Conservation (phyloP, 2,888 invertebrate species). For the Tetragnatha montana region DNA sequence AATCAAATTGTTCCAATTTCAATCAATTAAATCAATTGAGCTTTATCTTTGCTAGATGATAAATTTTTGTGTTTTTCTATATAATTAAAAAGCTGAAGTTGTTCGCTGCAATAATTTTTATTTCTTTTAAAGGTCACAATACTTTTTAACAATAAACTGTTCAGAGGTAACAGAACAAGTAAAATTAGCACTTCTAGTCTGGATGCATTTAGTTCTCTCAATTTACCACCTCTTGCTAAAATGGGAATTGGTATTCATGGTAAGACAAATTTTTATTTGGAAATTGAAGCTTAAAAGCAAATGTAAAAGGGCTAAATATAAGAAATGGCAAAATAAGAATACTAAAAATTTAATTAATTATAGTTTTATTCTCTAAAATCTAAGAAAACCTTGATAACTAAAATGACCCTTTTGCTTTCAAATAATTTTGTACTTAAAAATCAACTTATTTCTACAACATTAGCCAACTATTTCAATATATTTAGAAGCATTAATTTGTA, state of each 20-base stretch:
- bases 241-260: constrained; percentile 87
- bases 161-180: constrained; percentile 90
- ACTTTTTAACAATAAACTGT: constrained; percentile 90
- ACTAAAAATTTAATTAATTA: not conserved
- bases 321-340: not conserved
- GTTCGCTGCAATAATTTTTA: no score
- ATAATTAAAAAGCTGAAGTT: no score
- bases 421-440: not conserved
- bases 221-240: constrained; percentile 87
- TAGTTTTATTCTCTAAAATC: not conserved
- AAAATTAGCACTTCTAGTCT: constrained; percentile 85
- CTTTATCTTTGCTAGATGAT: no score
- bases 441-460: no score
- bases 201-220: constrained; percentile 91
- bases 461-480: no score
- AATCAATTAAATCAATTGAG: no score
- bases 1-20: no score
- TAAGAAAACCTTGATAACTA: not conserved
- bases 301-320: not conserved
- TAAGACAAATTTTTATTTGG: constrained; percentile 9
- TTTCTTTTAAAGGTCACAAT: constrained; percentile 90
- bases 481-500: no score
- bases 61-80: no score
- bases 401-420: not conserved
- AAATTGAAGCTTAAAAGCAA: not conserved